These are phyloP conservation scores for Drosophila antonietae DNA, from an alignment of 2,888 invertebrate genomes.

Conservation along the genomic window DNA sequence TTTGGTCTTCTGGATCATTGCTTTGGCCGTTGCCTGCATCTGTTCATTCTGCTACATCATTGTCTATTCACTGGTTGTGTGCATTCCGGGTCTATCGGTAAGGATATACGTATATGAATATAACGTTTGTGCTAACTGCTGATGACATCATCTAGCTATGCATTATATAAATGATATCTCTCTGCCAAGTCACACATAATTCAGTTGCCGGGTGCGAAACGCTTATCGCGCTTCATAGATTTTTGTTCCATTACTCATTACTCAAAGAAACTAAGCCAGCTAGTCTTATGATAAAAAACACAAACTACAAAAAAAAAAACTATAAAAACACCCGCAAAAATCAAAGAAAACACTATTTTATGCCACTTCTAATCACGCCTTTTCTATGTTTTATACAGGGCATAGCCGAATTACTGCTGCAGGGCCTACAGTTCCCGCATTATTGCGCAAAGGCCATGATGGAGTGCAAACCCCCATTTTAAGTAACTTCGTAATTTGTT, in stretches of 20 bases:
- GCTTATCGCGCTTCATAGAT: slow-evolving; percentile 45
- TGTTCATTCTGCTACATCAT: slow-evolving; percentile 90
- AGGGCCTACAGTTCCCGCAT: slow-evolving; percentile 89
- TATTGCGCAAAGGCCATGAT: slow-evolving; percentile 90
- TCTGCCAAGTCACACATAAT: not conserved
- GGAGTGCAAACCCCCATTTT: slow-evolving; percentile 86
- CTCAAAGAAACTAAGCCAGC: slow-evolving; percentile 15
- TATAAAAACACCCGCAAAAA: not conserved
- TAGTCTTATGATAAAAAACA: slow-evolving; percentile 33
- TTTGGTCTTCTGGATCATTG: slow-evolving; percentile 88
- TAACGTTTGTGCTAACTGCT: not conserved
- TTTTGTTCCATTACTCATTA: slow-evolving; percentile 57
- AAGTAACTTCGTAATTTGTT: slow-evolving; percentile 32
- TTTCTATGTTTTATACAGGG: slow-evolving; percentile 86
- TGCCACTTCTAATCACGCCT: slow-evolving; percentile 4
- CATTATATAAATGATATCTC: slow-evolving; percentile 5
- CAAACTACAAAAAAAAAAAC: slow-evolving; percentile 10
- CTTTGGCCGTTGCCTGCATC: slow-evolving; percentile 88
- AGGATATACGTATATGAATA: slow-evolving; percentile 79
- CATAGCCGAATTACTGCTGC: slow-evolving; percentile 88
- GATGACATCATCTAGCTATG: slow-evolving; percentile 46
- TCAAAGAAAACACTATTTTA: not conserved
- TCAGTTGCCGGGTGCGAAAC: slow-evolving; percentile 26
- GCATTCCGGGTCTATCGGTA: slow-evolving; percentile 89
- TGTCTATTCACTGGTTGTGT: slow-evolving; percentile 88